Conservation (phyloP, 2,888 invertebrate genomes). For the Falcaria lacertinaria region DNA sequence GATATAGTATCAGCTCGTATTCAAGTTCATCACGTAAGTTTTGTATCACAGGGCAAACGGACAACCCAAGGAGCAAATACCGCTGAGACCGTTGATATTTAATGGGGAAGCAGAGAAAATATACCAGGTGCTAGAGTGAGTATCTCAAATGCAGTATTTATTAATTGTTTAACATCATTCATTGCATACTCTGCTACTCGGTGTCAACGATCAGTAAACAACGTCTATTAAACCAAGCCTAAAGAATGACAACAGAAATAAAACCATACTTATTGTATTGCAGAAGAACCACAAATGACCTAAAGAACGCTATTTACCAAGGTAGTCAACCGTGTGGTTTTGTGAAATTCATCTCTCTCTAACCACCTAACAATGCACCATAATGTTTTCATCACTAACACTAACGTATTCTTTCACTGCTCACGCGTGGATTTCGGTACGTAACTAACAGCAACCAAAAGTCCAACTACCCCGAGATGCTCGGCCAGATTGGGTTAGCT, state of each 20-base stretch:
- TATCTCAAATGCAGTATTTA: conserved; percentile 32
- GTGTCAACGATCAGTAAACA: conserved; percentile 9
- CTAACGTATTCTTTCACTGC: conserved; percentile 49
- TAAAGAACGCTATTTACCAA: conserved; percentile 75
- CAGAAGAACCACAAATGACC: conserved; percentile 77
- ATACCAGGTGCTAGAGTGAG: conserved; percentile 87
- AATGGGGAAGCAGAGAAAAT: conserved; percentile 83
- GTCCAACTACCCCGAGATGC: conserved; percentile 77
- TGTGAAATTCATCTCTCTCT: conserved; percentile 9
- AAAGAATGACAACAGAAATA: conserved; percentile 18
- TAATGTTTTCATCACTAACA: conserved; percentile 28
- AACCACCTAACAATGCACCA: conserved; percentile 26
- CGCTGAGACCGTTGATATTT: conserved; percentile 86
- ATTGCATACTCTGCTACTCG: conserved; percentile 14
- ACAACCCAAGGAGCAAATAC: conserved; percentile 85
- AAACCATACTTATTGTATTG: conserved; percentile 55
- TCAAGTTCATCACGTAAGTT: background rate
- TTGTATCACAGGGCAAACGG: conserved; percentile 59
- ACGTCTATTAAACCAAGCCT: conserved; percentile 14
- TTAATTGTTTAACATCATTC: conserved; percentile 21
- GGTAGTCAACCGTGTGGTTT: conserved; percentile 68
- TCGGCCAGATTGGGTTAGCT: conserved; percentile 74
- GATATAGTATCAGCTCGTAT: no score
- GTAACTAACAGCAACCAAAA: conserved; percentile 69
- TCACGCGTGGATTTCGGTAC: conserved; percentile 43